Evolutionary conservation across 2,113 vertebrate species (phyloP).

Genomic region (Cavia aperea): DNA sequence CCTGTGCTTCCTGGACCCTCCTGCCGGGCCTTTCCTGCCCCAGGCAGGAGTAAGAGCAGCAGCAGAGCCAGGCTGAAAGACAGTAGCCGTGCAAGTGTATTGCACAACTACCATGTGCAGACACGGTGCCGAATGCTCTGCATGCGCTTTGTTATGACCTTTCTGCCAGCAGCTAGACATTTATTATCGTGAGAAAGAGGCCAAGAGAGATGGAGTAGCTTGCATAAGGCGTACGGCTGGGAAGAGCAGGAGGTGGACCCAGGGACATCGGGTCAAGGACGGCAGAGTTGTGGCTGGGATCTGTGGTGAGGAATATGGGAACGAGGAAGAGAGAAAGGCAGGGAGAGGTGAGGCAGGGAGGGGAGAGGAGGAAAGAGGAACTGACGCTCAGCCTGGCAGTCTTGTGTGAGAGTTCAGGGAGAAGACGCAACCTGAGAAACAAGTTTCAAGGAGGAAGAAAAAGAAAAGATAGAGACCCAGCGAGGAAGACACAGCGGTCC

Average conservation of each 20-base stretch:
- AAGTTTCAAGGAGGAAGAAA: neutral
- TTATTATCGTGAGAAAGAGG: neutral
- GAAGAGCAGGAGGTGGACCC: neutral
- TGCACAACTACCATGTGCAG: fast-evolving
- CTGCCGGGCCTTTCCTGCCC: neutral
- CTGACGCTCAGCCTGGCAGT: neutral
- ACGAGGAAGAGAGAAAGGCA: neutral
- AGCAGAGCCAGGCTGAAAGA: neutral
- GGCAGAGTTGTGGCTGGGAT: neutral
- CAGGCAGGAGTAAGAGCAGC: fast-evolving
- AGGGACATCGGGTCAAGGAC: neutral
- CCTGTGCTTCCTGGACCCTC: neutral
- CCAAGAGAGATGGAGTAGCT: neutral
- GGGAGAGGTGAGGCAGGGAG: neutral
- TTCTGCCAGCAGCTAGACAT: neutral
- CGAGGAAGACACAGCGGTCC: neutral
- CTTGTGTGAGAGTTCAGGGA: neutral
- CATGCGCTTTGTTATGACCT: neutral
- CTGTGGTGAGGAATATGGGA: neutral
- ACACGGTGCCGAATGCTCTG: neutral
- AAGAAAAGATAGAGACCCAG: neutral
- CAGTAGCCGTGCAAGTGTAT: fast-evolving
- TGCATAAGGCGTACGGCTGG: neutral
- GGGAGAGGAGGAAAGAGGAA: neutral
- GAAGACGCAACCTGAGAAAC: fast-evolving